Evolutionary conservation across 2,797 vertebrate genomes (phyloP), one percentile per base, ranked within the genome.

Genomic region (Eleutherodactylus coqui): DNA sequence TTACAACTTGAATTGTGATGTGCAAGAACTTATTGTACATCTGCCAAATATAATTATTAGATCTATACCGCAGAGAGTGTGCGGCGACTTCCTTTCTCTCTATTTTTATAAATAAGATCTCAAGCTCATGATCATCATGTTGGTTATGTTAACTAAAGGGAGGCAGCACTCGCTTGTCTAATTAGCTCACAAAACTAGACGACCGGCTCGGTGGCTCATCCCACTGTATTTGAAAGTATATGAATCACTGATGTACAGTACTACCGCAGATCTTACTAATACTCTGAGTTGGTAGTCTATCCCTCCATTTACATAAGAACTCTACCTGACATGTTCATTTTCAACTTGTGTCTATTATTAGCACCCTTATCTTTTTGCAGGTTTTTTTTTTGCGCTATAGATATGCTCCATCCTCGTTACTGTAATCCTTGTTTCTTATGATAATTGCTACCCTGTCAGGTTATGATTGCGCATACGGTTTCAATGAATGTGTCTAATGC

Each of bases 31-130:
- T n/a, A 83, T 60, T 83, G 36, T 83, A 55, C 51, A 83, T 72
- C 81, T 83, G 69, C 51, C 80, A 82, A 82, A 82, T 83, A 45
- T 21, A 73, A 83, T 83, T 75, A 83, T 72, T 73, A 49, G 43
- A 55, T 73, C 67, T 41, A 24, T 34, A 58, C 80, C n/a, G 45
- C 29, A 38, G 19, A 55, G 45, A 38, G 67, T 38, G 34, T 82
- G 49, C 14, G 19, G 51, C 45, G 27, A 32, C 36, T 55, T 36
- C 10, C 24, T 21, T 17, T 73, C 69, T 41, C 16, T 7, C 11
- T 51, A 53, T 55, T 53, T 81, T 51, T 38, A 1, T 29, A 43
- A 43, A 72, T n/a, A 43, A 73, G 69, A 43, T 17, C 16, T 24
- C 29, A 36, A 16, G 49, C 49, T 51, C 21, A 24, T 53, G 32